These are phyloP conservation scores for Vannuccia rotundouncinata DNA, from an alignment of 2,888 invertebrate species.

Conservation along the genomic window DNA sequence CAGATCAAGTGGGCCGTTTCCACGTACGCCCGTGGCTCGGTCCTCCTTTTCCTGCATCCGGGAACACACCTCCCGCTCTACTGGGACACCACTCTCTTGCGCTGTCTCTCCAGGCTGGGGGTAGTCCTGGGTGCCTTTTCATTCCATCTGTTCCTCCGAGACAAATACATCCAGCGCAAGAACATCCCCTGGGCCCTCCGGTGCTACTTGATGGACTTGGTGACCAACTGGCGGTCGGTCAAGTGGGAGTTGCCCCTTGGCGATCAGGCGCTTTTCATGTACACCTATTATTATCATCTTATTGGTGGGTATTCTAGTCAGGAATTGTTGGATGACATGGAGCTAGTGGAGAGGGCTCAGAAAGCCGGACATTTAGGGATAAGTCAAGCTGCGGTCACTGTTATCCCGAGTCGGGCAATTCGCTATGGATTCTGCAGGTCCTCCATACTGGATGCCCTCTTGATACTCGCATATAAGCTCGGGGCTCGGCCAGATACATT, in stretches of 20 bases:
- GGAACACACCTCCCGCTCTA: slow-evolving; percentile 14
- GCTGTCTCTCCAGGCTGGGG: not conserved
- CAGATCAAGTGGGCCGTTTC: not conserved
- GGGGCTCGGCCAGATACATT: slow-evolving; percentile 10
- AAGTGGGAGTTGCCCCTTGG: slow-evolving; percentile 17
- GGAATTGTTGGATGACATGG: slow-evolving; percentile 9
- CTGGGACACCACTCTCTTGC: slow-evolving; percentile 6
- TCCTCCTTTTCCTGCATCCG: not conserved
- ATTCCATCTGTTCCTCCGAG: slow-evolving; percentile 20
- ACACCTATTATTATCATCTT: slow-evolving; percentile 24
- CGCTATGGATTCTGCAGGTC: slow-evolving; percentile 27
- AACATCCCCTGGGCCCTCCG: slow-evolving; percentile 3
- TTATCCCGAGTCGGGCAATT: slow-evolving; percentile 6
- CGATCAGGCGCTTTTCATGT: slow-evolving; percentile 22
- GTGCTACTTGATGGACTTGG: slow-evolving; percentile 17
- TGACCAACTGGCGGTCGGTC: not conserved
- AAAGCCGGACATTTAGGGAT: not conserved
- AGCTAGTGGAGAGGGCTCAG: not conserved
- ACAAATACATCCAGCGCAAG: slow-evolving; percentile 4
- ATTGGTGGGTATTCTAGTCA: not conserved
- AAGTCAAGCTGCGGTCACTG: slow-evolving; percentile 13
- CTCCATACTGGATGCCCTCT: not conserved
- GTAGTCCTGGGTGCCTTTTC: slow-evolving; percentile 22
- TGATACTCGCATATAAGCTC: not conserved
- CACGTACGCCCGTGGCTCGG: not conserved